Evolutionary conservation across 2,888 invertebrate species (phyloP), one percentile per base, ranked within the genome.

Genomic region (Melanostoma mellinum): DNA sequence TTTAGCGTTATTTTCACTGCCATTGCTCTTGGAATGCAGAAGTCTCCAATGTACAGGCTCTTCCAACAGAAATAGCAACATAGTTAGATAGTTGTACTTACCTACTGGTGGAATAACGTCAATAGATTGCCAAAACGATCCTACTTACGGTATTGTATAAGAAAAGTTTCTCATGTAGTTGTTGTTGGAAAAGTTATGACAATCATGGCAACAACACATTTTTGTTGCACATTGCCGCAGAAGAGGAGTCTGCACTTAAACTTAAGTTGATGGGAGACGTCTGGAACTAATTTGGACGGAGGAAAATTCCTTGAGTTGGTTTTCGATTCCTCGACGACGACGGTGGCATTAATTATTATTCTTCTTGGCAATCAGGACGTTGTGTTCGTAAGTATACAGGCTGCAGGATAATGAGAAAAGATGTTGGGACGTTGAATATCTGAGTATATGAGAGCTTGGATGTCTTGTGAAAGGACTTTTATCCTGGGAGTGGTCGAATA

Each of bases 251-350:
- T 72, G 72, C 81, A 73, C 73, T 73, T 44, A 82, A 77, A 68
- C 68, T 56, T 76, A 40, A 20, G 20, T 38, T 9, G 38, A 48
- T 63, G 63, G 38, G 44, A 73, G 77, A 82, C 72, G 81, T 82
- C 81, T 80, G 80, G 50, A 52, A 61, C 67, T 82, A 82, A 82
- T 82, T 77, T 63, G 50, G 50, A 63, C 61, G 67, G 52, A 52
- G 63, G 68, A 40, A 63, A 68, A 68, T 77, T 36, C 44, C 40
- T 38, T 48, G 42, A 55, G 61, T 35, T 32, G 30, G 30, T n/a
- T 40, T 40, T 63, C 6, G 35, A 46, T 35, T 10, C 38, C 6
- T 6, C 2, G 4, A n/a, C 38, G 10, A 44, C 9, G 46, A 10
- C 33, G 65, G 38, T 6, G 56, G 40, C 74, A 75, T 80, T 69